A percentile compares a stretch with the other conserved stretches of the same genome.
These are phyloP conservation scores for Drosophila pegasa DNA, from an alignment of 2,888 invertebrate genomes.

Conservation along the genomic window DNA sequence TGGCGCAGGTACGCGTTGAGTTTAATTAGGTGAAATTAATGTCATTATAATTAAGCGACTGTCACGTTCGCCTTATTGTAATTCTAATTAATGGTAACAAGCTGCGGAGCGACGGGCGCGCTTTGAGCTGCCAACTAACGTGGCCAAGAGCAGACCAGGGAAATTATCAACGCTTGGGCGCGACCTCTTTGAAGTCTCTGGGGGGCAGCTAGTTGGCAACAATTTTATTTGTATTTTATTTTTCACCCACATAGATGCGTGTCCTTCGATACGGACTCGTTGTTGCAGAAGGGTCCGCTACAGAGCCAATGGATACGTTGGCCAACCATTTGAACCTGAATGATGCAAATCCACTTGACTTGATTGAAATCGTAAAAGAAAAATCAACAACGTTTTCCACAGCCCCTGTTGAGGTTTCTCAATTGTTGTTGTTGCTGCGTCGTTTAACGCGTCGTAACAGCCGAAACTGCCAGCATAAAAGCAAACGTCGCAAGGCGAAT, in stretches of 20 bases:
- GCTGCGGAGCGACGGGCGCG: slow-evolving; percentile 10
- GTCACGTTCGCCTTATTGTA: slow-evolving; percentile 43
- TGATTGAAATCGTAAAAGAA: slow-evolving; percentile 77
- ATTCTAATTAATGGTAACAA: slow-evolving; percentile 69
- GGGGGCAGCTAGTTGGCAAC: not conserved
- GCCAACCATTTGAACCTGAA: slow-evolving; percentile 49
- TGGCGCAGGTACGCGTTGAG: slow-evolving; percentile 17
- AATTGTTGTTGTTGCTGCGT: slow-evolving; percentile 2
- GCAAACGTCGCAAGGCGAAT: slow-evolving; percentile 44
- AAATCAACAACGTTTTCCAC: slow-evolving; percentile 52
- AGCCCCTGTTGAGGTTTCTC: slow-evolving; percentile 22
- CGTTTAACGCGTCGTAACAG: slow-evolving; percentile 18
- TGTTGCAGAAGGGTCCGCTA: slow-evolving; percentile 11
- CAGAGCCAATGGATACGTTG: slow-evolving; percentile 39
- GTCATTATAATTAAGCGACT: slow-evolving; percentile 56
- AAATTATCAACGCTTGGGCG: slow-evolving; percentile 33
- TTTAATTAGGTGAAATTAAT: slow-evolving; percentile 55
- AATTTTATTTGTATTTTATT: slow-evolving; percentile 12
- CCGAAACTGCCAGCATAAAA: slow-evolving; percentile 67
- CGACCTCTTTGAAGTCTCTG: slow-evolving; percentile 4
- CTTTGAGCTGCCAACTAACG: slow-evolving; percentile 22
- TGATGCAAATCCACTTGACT: slow-evolving; percentile 78
- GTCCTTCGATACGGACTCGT: slow-evolving; percentile 41
- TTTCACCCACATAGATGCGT: slow-evolving; percentile 61
- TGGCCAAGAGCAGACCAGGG: slow-evolving; percentile 31